A percentile compares a stretch with the other conserved stretches of the same genome.
These are phyloP conservation scores for Phylloscopus collybita DNA, from an alignment of 2,797 vertebrate genomes.

Conservation along the genomic window DNA sequence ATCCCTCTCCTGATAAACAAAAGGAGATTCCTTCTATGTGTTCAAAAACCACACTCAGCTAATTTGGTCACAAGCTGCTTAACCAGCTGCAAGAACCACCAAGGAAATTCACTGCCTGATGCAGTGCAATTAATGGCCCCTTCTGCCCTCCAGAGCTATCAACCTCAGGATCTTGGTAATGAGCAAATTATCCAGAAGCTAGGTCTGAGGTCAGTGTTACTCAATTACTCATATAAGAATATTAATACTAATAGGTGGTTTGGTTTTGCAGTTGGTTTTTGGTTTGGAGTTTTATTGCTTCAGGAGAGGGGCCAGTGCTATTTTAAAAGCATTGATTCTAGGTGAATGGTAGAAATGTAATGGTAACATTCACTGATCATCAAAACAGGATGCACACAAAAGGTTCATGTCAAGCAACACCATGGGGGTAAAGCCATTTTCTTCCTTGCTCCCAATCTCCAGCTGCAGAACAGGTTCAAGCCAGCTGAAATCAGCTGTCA, in stretches of 20 bases:
- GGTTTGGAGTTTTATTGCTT: neutral
- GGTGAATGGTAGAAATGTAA: neutral
- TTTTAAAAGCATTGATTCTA: neutral
- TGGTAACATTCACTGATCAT: fast-evolving
- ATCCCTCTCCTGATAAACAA: neutral
- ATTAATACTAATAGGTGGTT: neutral
- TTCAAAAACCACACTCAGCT: neutral
- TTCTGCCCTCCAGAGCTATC: neutral
- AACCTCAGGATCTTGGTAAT: neutral
- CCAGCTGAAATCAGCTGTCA: neutral
- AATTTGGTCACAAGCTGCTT: neutral
- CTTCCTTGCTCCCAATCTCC: neutral
- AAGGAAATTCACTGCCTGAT: neutral
- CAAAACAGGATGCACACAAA: neutral
- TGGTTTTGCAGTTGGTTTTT: neutral
- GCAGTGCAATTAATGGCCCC: neutral
- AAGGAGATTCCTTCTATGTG: neutral
- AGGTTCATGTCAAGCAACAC: neutral
- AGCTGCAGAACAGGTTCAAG: neutral
- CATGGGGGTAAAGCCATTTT: fast-evolving
- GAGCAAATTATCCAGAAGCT: neutral
- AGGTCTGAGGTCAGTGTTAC: neutral
- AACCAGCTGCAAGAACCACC: neutral
- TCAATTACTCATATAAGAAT: neutral
- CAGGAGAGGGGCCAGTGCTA: neutral